Conservation (phyloP, 1,140 invertebrate species). For the Trypoxylus dichotomus region DNA sequence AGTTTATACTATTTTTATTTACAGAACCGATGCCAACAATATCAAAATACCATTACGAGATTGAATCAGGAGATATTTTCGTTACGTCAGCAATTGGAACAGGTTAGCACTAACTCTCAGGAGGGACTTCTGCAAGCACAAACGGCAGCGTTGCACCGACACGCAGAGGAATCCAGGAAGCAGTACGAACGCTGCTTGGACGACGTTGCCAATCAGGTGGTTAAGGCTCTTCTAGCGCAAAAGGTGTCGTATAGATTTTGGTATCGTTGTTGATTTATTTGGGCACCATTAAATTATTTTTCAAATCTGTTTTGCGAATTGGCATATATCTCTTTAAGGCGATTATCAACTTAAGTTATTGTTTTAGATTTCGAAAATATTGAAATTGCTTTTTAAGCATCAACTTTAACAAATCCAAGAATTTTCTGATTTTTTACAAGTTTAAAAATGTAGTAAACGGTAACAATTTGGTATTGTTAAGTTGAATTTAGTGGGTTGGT, state of each 20-base stretch:
- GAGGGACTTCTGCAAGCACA: slow-evolving; percentile 60
- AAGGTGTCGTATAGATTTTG: slow-evolving; percentile 61
- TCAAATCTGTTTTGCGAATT: no score
- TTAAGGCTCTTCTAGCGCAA: slow-evolving; percentile 78
- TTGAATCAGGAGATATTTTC: slow-evolving; percentile 76
- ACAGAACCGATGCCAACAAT: slow-evolving; percentile 73
- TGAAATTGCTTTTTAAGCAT: no score
- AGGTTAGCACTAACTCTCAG: slow-evolving; percentile 61
- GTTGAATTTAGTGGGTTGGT: no score
- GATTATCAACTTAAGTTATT: no score
- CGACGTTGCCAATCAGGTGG: slow-evolving; percentile 78
- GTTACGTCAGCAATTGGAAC: slow-evolving; percentile 65
- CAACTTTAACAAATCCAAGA: no score
- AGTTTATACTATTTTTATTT: slow-evolving; percentile 49
- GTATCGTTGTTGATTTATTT: no score
- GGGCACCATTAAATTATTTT: no score
- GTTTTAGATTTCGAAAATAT: no score
- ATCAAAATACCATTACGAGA: slow-evolving; percentile 69
- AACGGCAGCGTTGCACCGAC: slow-evolving; percentile 55
- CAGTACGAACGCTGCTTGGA: slow-evolving; percentile 77
- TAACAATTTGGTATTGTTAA: no score
- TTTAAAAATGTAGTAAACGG: no score
- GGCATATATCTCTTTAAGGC: no score
- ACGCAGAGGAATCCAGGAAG: slow-evolving; percentile 65
- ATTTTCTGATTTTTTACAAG: no score